These are phyloP conservation scores for Megaceryle alcyon DNA, from an alignment of 2,797 vertebrate genomes.

Conservation along the genomic window DNA sequence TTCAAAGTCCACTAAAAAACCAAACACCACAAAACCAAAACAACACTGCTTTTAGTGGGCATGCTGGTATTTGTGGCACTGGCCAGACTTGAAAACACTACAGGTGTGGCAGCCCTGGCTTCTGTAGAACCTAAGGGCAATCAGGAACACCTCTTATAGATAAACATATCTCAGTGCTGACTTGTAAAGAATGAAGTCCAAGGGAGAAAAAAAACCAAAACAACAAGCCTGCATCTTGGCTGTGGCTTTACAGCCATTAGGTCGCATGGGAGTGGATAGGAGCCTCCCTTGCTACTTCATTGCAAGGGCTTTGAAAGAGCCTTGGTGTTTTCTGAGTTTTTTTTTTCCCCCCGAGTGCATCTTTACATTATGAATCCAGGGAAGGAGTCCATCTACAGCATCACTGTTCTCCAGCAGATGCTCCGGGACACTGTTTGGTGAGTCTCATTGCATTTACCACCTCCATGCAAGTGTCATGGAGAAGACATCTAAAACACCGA, in stretches of 20 bases:
- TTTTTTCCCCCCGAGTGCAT: background rate
- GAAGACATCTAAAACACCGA: background rate
- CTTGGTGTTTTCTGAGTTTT: background rate
- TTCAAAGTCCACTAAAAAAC: background rate
- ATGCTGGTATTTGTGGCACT: background rate
- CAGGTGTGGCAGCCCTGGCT: background rate
- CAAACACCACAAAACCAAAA: no score
- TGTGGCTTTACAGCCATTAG: background rate
- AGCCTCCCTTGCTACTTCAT: background rate
- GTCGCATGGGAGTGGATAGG: background rate
- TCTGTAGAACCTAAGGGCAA: background rate
- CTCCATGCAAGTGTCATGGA: background rate
- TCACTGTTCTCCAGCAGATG: background rate
- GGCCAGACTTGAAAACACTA: background rate
- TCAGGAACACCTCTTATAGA: background rate
- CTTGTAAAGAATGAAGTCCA: conserved; percentile 11
- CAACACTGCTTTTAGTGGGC: background rate
- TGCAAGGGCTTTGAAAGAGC: background rate
- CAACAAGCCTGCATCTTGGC: background rate
- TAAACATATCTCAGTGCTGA: background rate
- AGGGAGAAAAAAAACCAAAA: background rate
- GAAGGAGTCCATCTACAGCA: background rate
- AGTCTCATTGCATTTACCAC: background rate
- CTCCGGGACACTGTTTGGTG: background rate
- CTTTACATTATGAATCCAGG: background rate